Base-by-base conservation (phyloP, 2,797 vertebrate genomes). In the Acanthurus leucopareius region DNA sequence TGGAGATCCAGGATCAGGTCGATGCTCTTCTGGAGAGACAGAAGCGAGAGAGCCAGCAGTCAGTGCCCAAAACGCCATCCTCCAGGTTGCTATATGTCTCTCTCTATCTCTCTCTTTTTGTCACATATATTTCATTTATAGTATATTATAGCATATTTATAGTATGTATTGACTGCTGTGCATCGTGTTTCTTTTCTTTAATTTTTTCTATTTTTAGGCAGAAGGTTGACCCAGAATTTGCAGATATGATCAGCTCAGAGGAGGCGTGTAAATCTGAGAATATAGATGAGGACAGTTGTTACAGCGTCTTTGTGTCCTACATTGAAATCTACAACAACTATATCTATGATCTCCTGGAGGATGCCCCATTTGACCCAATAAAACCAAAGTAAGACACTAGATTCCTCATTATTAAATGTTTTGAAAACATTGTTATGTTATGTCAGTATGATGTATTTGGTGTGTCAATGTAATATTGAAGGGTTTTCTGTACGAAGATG, bases 261-360 rank as follows among this genome's bases (percentile, higher is more conserved):
- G 97, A 99, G 9, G 94, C 92, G 19, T 97, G 92, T 90, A 95
- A 92, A 88, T 94, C 86, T 7, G 95, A 96, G 1, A 96, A 94
- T 0, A 92, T 98, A n/a, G 98, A 99, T 25, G 98, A 99, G 80
- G 98, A 99, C 81, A 97, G 96, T 47, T 96, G 97, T 86, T 99
- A 97, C 89, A 95, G 96, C 1, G 79, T 99, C 28, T 99, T 99
- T 53, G 97, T 99, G 32, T 99, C 98, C 74, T 99, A 99, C 64
- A 96, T 99, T 0, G 98, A 99, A 94, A 99, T 99, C 87, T 99
- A 99, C 93, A 99, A 99, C 90, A 99, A 99, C 92, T 99, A 99
- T 91, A 97, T 99, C 78, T 99, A 98, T 53, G 98, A 99, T 85
- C 97, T 99, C 1, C 84, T 99, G 74, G 98, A 99, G 60, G 98